Evolutionary conservation across 30 jellyfish, hydroid and myxozoan genomes (phyloP).

Genomic region (Pseudorhiza aurosa): DNA sequence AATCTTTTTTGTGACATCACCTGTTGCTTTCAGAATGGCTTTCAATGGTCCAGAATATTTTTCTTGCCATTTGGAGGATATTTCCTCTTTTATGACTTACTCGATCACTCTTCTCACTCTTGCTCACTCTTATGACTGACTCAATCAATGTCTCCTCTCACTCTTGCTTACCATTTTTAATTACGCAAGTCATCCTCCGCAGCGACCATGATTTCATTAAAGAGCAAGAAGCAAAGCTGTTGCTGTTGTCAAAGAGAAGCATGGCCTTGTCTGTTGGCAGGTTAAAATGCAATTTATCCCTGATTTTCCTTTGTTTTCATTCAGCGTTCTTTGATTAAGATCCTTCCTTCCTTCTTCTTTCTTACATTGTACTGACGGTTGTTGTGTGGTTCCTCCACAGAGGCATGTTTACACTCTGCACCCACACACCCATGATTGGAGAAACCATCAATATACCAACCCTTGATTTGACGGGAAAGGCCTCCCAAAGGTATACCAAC

Average conservation of each 20-base stretch:
- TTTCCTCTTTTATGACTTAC: too few relatives aligned
- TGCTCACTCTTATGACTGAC: too few relatives aligned
- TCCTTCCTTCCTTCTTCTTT: not conserved
- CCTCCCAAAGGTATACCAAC: slow-evolving; percentile 72
- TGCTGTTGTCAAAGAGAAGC: slow-evolving; percentile 80
- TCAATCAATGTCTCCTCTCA: too few relatives aligned
- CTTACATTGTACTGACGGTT: not conserved
- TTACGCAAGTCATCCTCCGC: too few relatives aligned
- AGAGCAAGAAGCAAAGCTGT: slow-evolving; percentile 90
- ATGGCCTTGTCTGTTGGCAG: slow-evolving; percentile 97
- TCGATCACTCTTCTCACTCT: too few relatives aligned
- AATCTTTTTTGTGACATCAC: too few relatives aligned
- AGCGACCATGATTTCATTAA: slow-evolving; percentile 95
- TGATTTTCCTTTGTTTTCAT: not conserved
- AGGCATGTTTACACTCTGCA: slow-evolving; percentile 91
- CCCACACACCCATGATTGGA: slow-evolving; percentile 71
- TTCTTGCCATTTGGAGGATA: too few relatives aligned
- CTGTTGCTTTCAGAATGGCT: too few relatives aligned
- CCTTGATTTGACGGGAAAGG: slow-evolving; percentile 86
- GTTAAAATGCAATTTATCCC: slow-evolving; percentile 10
- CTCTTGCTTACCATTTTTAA: too few relatives aligned
- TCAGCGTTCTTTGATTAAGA: not conserved
- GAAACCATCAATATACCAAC: slow-evolving; percentile 86
- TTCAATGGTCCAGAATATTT: too few relatives aligned
- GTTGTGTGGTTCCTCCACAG: slow-evolving; percentile 20